These are phyloP conservation scores for Montipora capitata DNA, from an alignment of 92 coral and sea anemone species.

Conservation along the genomic window DNA sequence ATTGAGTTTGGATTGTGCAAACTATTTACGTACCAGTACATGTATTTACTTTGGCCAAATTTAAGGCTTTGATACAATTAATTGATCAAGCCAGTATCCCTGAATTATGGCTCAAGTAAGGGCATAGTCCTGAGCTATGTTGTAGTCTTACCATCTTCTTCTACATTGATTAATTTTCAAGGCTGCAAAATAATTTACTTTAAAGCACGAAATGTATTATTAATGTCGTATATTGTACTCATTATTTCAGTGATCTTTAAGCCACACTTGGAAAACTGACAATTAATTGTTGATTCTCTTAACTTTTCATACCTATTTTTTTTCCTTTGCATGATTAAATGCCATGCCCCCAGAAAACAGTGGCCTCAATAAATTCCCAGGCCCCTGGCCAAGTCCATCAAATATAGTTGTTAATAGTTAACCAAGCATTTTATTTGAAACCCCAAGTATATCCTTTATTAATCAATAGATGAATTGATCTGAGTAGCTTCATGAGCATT, in stretches of 20 bases:
- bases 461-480: neutral
- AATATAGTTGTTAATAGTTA: neutral
- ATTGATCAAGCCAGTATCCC: neutral
- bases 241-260: neutral
- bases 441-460: neutral
- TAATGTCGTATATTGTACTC: neutral
- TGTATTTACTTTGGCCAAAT: neutral
- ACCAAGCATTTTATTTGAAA: neutral
- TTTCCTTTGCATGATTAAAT: no score
- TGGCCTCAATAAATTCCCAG: neutral
- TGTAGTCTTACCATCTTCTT: neutral
- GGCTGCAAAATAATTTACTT: neutral
- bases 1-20: neutral
- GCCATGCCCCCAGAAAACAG: neutral
- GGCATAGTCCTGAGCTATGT: neutral
- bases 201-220: neutral
- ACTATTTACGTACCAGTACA: neutral
- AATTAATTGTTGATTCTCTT: neutral
- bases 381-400: constrained; percentile 3
- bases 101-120: neutral
- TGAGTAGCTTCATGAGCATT: neutral
- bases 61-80: neutral
- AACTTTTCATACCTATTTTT: neutral
- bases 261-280: neutral
- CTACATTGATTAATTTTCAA: neutral